Evolutionary conservation across 2,888 invertebrate species (phyloP).

Genomic region (Boloria euphrosyne): DNA sequence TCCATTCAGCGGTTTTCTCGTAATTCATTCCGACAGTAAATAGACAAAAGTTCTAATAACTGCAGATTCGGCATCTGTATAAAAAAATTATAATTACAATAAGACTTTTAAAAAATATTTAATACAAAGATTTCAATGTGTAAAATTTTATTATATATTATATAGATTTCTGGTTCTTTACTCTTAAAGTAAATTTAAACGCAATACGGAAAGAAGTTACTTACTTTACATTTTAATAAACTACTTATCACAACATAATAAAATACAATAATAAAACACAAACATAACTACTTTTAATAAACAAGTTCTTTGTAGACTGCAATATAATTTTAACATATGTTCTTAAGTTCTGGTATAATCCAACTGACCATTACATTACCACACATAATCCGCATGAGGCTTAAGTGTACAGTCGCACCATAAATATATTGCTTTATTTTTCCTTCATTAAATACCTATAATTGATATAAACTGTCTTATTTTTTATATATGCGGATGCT

Average conservation of each 20-base stretch:
- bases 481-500: too few relatives aligned
- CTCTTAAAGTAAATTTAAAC: not conserved
- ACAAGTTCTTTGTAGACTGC: slow-evolving; percentile 22
- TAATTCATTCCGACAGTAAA: too few relatives aligned
- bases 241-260: not conserved
- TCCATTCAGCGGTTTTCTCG: too few relatives aligned
- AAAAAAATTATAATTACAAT: too few relatives aligned
- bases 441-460: not conserved
- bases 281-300: slow-evolving; percentile 21
- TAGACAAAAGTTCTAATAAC: too few relatives aligned
- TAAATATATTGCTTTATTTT: not conserved
- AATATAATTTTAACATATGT: slow-evolving; percentile 25
- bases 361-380: slow-evolving; percentile 18
- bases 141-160: too few relatives aligned
- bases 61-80: too few relatives aligned
- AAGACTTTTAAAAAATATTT: too few relatives aligned
- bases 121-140: too few relatives aligned
- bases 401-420: slow-evolving; percentile 12
- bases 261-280: slow-evolving; percentile 11
- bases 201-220: not conserved
- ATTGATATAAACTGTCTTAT: too few relatives aligned
- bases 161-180: too few relatives aligned
- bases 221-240: slow-evolving; percentile 10
- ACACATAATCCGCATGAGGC: slow-evolving; percentile 15
- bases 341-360: slow-evolving; percentile 21